These are phyloP conservation scores for Montipora capricornis DNA, from an alignment of 64 coral and sea anemone genomes.

Conservation along the genomic window DNA sequence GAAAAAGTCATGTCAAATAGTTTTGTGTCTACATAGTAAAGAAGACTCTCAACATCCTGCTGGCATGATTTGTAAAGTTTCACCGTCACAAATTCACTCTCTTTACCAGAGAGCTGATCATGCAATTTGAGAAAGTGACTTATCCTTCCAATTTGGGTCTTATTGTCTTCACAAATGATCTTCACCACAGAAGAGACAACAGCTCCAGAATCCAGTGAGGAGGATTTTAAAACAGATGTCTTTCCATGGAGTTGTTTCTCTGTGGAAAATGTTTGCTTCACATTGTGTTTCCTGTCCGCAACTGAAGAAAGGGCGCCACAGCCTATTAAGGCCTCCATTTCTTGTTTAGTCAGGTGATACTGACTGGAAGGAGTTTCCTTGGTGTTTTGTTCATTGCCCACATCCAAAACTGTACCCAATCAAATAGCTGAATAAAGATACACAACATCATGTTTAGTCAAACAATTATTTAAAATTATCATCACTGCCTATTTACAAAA, in stretches of 20 bases:
- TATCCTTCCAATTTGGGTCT: not conserved
- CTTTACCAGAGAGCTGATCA: constrained; percentile 12
- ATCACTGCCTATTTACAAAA: too few relatives aligned
- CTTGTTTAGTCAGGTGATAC: too few relatives aligned
- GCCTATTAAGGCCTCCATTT: not conserved
- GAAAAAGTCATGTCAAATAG: not conserved
- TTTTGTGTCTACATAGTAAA: not conserved
- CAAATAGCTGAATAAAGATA: too few relatives aligned
- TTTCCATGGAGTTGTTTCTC: constrained; percentile 12
- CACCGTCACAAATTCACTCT: not conserved
- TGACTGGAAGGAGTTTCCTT: too few relatives aligned
- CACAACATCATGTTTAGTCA: too few relatives aligned
- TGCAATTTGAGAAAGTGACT: not conserved
- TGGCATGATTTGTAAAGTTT: constrained; percentile 3
- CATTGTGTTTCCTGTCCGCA: not conserved
- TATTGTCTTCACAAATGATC: not conserved
- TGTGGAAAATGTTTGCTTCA: not conserved
- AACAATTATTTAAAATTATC: too few relatives aligned
- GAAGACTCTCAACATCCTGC: not conserved
- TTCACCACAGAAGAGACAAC: not conserved
- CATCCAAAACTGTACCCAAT: too few relatives aligned
- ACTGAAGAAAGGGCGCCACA: not conserved
- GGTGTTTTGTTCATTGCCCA: too few relatives aligned
- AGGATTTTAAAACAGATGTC: not conserved
- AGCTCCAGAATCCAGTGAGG: constrained; percentile 12